Evolutionary conservation across 1,140 invertebrate genomes (phyloP).

Genomic region (Dinoponera quadriceps): DNA sequence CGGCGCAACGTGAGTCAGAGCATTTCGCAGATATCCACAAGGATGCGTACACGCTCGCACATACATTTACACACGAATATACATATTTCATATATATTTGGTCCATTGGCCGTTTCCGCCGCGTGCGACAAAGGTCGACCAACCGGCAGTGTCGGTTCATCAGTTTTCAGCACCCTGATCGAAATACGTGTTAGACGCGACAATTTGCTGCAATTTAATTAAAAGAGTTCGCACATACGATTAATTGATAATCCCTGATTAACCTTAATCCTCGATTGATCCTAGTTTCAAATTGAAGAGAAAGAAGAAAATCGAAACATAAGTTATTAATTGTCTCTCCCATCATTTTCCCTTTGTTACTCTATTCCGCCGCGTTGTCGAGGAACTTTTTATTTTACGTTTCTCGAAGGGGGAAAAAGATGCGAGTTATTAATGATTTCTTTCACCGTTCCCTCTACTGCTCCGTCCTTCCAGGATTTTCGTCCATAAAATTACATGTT

Average conservation of each 20-base stretch:
- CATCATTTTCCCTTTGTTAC: too few relatives aligned
- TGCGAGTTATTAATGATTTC: too few relatives aligned
- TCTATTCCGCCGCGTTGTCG: too few relatives aligned
- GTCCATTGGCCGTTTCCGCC: slow-evolving; percentile 52
- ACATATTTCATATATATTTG: slow-evolving; percentile 58
- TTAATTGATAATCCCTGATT: neutral
- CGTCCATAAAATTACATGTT: neutral
- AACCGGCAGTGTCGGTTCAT: slow-evolving; percentile 42
- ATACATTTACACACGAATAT: slow-evolving; percentile 26
- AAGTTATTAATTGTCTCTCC: too few relatives aligned
- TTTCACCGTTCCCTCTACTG: too few relatives aligned
- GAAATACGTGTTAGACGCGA: neutral
- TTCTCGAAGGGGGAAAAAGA: too few relatives aligned
- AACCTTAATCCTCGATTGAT: too few relatives aligned
- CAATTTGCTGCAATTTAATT: neutral
- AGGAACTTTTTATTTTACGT: too few relatives aligned
- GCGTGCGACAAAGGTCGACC: slow-evolving; percentile 69
- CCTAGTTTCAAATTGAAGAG: too few relatives aligned
- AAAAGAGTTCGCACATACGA: neutral
- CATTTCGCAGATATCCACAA: slow-evolving; percentile 42
- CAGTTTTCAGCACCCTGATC: slow-evolving; percentile 9
- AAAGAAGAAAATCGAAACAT: neutral
- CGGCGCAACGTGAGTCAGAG: neutral
- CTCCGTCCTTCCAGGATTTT: too few relatives aligned
- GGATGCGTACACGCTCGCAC: neutral